These are phyloP conservation scores for Fragum fragum DNA, from an alignment of 2,888 invertebrate genomes.

Conservation along the genomic window DNA sequence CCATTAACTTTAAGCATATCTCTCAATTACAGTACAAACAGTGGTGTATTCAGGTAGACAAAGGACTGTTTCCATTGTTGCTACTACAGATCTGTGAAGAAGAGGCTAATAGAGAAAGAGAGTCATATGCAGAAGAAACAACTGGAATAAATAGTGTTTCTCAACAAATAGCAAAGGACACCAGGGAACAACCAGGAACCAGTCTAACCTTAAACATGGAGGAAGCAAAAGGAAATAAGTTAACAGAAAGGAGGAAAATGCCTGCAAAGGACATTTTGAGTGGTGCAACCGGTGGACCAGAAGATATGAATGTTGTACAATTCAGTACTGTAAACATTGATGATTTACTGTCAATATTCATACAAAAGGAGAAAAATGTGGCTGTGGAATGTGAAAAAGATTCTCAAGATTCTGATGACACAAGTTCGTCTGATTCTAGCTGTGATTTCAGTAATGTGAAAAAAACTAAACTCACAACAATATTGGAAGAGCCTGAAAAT, in stretches of 20 bases:
- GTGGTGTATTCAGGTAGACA: slow-evolving; percentile 77
- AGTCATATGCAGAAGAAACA: not conserved
- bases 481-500: slow-evolving; percentile 43
- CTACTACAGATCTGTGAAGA: slow-evolving; percentile 44
- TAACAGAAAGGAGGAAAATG: not conserved
- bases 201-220: not conserved
- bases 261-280: not conserved
- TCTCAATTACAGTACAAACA: slow-evolving; percentile 71
- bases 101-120: not conserved
- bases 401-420: not conserved
- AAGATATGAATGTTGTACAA: not conserved
- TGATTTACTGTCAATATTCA: not conserved
- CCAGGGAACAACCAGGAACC: slow-evolving; percentile 3
- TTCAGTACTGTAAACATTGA: not conserved
- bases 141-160: not conserved
- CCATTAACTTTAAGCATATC: no score
- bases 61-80: slow-evolving; percentile 67
- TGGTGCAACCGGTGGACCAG: not conserved
- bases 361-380: not conserved
- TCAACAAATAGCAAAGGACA: not conserved
- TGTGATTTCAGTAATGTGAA: not conserved
- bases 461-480: slow-evolving; percentile 38
- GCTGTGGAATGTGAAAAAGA: not conserved
- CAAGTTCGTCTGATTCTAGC: not conserved
- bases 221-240: not conserved